Evolutionary conservation across 2,797 vertebrate species (phyloP).

Genomic region (Ara ararauna): DNA sequence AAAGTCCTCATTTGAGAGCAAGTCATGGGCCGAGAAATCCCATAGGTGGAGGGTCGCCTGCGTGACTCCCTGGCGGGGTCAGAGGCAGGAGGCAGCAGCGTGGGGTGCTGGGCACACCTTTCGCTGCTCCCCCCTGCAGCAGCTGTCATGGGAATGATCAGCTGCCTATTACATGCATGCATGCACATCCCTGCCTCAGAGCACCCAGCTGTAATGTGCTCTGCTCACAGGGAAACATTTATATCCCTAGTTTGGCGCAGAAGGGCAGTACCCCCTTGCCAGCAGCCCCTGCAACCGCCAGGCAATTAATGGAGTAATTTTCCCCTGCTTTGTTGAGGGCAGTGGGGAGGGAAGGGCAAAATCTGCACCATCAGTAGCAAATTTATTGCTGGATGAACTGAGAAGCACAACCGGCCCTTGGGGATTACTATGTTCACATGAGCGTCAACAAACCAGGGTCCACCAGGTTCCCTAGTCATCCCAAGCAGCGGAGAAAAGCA

Average conservation of each 20-base stretch:
- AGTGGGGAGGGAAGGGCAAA: constrained; percentile 30
- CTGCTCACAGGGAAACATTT: constrained; percentile 85
- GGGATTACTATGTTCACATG: constrained; percentile 36
- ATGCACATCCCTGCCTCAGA: constrained; percentile 81
- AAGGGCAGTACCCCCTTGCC: constrained; percentile 41
- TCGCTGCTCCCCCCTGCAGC: constrained; percentile 61
- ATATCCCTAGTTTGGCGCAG: constrained; percentile 80
- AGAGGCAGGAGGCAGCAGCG: constrained; percentile 75
- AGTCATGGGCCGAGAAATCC: constrained; percentile 27
- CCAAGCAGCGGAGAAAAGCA: constrained; percentile 14
- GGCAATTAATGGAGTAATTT: constrained; percentile 45
- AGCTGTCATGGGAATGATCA: constrained; percentile 90
- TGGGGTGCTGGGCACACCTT: constrained; percentile 78
- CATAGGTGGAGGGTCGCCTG: constrained; percentile 51
- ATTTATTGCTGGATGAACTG: constrained; percentile 48
- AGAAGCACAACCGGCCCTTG: constrained; percentile 1
- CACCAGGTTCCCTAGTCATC: constrained; percentile 66
- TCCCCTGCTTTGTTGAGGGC: constrained; percentile 25
- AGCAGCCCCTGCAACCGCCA: not conserved
- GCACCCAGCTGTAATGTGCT: constrained; percentile 78
- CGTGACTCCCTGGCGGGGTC: constrained; percentile 75
- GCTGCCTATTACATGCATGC: constrained; percentile 90
- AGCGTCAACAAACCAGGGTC: constrained; percentile 48
- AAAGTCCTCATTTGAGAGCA: constrained; percentile 5
- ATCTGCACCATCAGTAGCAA: constrained; percentile 58